These are phyloP conservation scores for Coptodon rendalli DNA, from an alignment of 2,113 vertebrate genomes.

Conservation along the genomic window DNA sequence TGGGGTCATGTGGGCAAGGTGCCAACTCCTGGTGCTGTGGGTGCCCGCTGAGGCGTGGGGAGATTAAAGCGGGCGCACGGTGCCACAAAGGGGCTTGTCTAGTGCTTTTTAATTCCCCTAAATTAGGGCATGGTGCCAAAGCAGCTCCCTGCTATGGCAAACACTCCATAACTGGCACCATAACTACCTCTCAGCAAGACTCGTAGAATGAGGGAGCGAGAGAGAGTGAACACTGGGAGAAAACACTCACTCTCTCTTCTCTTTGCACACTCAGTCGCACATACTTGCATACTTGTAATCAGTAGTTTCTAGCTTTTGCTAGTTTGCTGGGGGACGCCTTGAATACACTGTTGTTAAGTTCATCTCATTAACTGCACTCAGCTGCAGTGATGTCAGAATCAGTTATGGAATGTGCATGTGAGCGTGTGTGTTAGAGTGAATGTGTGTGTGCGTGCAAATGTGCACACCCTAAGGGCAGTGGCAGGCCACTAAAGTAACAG, in stretches of 20 bases:
- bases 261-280: conserved; percentile 42
- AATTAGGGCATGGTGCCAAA: conserved; percentile 74
- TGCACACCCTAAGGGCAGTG: conserved; percentile 51
- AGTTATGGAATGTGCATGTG: conserved; percentile 36
- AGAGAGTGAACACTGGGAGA: conserved; percentile 31
- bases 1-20: conserved; percentile 68
- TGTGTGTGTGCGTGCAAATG: not conserved
- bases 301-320: conserved; percentile 42
- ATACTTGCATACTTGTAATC: conserved; percentile 51
- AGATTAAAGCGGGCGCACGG: conserved; percentile 74
- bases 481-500: conserved; percentile 48
- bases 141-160: conserved; percentile 64
- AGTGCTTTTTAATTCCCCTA: conserved; percentile 78
- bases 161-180: conserved; percentile 68
- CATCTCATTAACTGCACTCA: not conserved
- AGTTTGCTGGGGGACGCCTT: conserved; percentile 4
- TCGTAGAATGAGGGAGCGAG: conserved; percentile 3
- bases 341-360: conserved; percentile 28
- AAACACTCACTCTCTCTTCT: conserved; percentile 30
- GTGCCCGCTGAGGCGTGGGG: conserved; percentile 68
- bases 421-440: not conserved
- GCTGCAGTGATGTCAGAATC: conserved; percentile 33
- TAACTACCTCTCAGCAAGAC: conserved; percentile 63
- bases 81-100: conserved; percentile 74
- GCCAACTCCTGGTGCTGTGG: conserved; percentile 70